phyloP scores from a whole-genome alignment of 2,888 invertebrate genomes.

The Gerris lacustris region DNA sequence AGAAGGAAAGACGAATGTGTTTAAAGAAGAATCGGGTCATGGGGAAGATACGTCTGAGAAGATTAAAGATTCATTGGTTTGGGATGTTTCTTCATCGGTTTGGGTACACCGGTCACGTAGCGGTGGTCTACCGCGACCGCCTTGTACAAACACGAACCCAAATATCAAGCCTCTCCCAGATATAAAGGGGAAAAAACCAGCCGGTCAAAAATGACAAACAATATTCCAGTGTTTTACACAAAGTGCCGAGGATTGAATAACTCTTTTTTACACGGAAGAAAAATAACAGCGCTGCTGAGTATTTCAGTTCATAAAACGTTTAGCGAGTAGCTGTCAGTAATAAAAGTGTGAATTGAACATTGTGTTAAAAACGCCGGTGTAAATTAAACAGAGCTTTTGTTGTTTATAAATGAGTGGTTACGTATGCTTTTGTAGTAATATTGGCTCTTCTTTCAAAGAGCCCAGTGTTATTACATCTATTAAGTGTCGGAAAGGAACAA shows the following conservation, averaged over 20 bases:
- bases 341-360: not conserved
- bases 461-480: too few species aligned
- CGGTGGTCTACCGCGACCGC: constrained; percentile 3
- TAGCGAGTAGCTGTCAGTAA: constrained; percentile 2
- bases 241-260: not conserved
- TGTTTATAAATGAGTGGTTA: too few species aligned
- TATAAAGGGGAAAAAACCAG: not conserved
- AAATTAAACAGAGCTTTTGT: not conserved
- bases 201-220: not conserved
- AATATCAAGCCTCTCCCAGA: not conserved
- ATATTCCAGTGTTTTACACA: not conserved
- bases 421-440: too few species aligned
- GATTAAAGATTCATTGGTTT: constrained; percentile 5
- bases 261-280: not conserved
- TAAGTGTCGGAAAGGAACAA: too few species aligned
- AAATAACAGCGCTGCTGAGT: not conserved
- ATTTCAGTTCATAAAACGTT: not conserved
- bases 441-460: too few species aligned
- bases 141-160: not conserved
- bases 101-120: not conserved
- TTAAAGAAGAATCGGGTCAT: constrained; percentile 1
- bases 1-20: not conserved
- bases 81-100: not conserved
- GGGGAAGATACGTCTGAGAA: constrained; percentile 1
- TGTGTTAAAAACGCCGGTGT: not conserved